Conservation (phyloP, 2,888 invertebrate species). For the Andricus quercusramuli region DNA sequence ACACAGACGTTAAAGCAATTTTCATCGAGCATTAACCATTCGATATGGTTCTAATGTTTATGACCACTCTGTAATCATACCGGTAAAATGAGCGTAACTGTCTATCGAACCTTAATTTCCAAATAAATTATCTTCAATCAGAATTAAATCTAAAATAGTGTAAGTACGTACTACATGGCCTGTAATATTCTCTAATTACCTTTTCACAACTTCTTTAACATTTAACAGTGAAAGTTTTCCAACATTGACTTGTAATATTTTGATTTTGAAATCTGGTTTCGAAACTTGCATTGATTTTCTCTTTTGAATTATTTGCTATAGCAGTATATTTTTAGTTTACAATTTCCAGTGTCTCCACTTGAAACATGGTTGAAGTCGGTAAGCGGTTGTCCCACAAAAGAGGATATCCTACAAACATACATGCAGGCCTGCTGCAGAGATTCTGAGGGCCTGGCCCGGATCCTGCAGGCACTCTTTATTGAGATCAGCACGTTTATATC, state of each 20-base stretch:
- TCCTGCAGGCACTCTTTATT: slow-evolving; percentile 32
- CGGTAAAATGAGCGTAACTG: not conserved
- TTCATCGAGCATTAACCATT: slow-evolving; percentile 26
- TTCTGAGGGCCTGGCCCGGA: slow-evolving; percentile 35
- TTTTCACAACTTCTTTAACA: not conserved
- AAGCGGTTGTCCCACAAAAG: slow-evolving; percentile 3
- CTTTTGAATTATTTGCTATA: not conserved
- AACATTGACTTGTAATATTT: not conserved
- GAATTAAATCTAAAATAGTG: not conserved
- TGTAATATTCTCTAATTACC: not conserved
- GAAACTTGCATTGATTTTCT: not conserved
- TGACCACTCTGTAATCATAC: slow-evolving; percentile 5
- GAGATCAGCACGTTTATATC: slow-evolving; percentile 31
- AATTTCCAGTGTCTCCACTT: not conserved
- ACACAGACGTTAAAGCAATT: slow-evolving; percentile 23
- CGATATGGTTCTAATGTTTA: slow-evolving; percentile 21
- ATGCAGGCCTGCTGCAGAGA: slow-evolving; percentile 1
- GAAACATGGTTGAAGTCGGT: not conserved
- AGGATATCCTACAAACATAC: slow-evolving; percentile 2
- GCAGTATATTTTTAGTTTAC: not conserved
- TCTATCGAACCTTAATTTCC: not conserved
- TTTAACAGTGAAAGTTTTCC: not conserved
- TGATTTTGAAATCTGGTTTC: not conserved
- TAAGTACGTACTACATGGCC: not conserved
- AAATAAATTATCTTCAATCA: slow-evolving; percentile 8